phyloP scores from a whole-genome alignment of 2,888 invertebrate species.

The Drosophila flavopinicola region DNA sequence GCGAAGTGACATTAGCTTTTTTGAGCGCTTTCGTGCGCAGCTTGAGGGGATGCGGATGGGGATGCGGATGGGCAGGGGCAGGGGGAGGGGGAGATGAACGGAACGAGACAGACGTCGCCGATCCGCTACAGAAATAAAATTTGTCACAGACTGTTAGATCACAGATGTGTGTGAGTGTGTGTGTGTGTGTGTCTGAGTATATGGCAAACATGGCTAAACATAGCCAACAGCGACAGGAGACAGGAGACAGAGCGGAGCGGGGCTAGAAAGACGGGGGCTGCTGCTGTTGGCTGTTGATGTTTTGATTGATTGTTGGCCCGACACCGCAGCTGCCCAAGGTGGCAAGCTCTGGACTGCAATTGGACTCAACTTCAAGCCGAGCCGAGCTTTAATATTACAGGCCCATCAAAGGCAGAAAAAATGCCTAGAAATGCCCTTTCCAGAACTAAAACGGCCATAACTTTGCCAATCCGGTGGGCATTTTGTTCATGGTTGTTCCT shows the following conservation, averaged over 20 bases:
- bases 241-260: conserved; percentile 28
- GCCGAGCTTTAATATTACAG: too few relatives aligned
- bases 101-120: conserved; percentile 66
- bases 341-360: conserved; percentile 27
- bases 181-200: conserved; percentile 34
- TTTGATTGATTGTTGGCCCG: conserved; percentile 70
- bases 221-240: conserved; percentile 51
- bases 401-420: too few relatives aligned
- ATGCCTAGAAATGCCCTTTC: too few relatives aligned
- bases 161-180: conserved; percentile 45
- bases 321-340: conserved; percentile 56
- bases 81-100: background rate
- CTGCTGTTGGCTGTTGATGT: conserved; percentile 63
- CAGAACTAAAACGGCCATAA: too few relatives aligned
- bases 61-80: background rate
- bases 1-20: conserved; percentile 79
- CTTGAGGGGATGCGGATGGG: background rate
- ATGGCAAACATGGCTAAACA: conserved; percentile 58
- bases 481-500: too few relatives aligned
- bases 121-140: conserved; percentile 78
- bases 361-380: too few relatives aligned
- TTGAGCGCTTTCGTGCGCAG: conserved; percentile 48
- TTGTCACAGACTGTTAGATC: conserved; percentile 79
- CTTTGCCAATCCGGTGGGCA: too few relatives aligned
- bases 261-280: conserved; percentile 6